Conservation (phyloP, 1,140 invertebrate species). For the Caenorhabditis tropicalis region DNA sequence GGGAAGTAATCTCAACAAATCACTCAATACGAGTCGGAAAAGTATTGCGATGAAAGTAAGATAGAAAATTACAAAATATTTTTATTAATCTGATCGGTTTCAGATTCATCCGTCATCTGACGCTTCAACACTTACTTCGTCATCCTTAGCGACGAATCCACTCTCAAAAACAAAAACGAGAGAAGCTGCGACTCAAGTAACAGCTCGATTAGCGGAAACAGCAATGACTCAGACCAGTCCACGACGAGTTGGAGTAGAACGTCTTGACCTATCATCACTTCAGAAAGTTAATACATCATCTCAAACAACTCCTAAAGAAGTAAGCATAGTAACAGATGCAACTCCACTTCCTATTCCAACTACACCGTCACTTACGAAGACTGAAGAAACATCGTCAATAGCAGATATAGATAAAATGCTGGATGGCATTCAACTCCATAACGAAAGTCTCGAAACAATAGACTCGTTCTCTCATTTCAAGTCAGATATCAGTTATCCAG, state of each 20-base stretch:
- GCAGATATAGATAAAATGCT: background rate
- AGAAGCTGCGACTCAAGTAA: background rate
- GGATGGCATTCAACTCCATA: background rate
- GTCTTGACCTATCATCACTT: background rate
- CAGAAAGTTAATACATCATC: background rate
- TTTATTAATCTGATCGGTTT: no score
- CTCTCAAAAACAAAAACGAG: background rate
- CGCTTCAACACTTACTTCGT: background rate
- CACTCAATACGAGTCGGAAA: background rate
- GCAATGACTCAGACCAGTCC: conserved; percentile 4
- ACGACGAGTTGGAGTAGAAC: background rate
- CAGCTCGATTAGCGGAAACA: background rate
- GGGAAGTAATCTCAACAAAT: background rate
- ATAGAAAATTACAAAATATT: background rate
- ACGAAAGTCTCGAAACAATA: background rate
- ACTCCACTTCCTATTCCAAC: background rate
- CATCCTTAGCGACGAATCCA: background rate
- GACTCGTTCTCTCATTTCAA: background rate
- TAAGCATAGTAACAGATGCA: background rate
- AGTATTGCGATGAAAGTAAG: conserved; percentile 1
- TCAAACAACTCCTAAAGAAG: background rate
- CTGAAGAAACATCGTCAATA: background rate
- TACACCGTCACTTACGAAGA: background rate
- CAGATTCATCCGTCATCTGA: no score
- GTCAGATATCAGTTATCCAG: background rate